These are phyloP conservation scores for Turnix velox DNA, from an alignment of 2,113 vertebrate species.

Conservation along the genomic window DNA sequence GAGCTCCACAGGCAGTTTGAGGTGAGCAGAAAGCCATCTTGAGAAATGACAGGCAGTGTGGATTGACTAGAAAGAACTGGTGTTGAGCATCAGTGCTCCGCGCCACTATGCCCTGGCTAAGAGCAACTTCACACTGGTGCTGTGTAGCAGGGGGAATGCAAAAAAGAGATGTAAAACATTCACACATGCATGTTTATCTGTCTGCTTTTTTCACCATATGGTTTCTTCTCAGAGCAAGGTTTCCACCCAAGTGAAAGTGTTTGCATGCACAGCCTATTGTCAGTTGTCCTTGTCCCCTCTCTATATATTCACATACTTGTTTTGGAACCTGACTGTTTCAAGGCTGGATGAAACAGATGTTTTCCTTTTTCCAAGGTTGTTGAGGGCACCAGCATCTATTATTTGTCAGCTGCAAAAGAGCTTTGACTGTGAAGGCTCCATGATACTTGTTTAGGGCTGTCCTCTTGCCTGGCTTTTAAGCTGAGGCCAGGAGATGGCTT, in stretches of 20 bases:
- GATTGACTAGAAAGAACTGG: background rate
- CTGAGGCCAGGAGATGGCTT: background rate
- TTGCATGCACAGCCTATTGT: background rate
- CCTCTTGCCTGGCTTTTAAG: background rate
- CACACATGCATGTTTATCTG: background rate
- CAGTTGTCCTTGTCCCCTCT: background rate
- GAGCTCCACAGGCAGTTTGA: background rate
- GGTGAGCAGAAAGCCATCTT: background rate
- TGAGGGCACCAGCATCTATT: background rate
- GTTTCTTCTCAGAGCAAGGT: background rate
- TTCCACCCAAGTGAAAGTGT: background rate
- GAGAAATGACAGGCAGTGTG: background rate
- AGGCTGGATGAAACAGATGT: background rate
- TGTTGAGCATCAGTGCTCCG: background rate
- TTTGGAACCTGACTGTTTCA: background rate
- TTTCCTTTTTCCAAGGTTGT: background rate
- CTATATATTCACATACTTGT: background rate
- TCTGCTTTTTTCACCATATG: background rate
- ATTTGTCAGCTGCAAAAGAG: background rate
- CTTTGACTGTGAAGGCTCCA: background rate
- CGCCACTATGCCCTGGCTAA: background rate
- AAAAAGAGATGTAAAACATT: background rate
- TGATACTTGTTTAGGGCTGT: background rate
- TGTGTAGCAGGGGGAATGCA: background rate
- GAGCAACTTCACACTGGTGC: background rate